Evolutionary conservation across 1,140 invertebrate species (phyloP), one percentile per base, ranked within the genome.

Genomic region (Bombus breviceps): DNA sequence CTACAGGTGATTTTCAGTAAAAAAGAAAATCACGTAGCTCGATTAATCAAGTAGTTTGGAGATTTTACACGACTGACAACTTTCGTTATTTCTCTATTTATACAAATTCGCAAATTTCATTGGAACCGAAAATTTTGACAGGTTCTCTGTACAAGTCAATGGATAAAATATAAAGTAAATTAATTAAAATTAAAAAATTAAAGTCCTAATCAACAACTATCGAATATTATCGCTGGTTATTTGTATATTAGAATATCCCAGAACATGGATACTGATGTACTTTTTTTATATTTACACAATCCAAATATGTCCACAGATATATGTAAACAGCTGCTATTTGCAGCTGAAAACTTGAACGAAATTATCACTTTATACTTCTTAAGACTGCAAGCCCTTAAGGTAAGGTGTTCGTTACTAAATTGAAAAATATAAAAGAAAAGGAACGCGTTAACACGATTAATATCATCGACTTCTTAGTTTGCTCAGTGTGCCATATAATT

Each of bases 371-470:
- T 53, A 53, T 22, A 53, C 1, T 62, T 12, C 22, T 62, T n/a
- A n/a, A 62, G 12, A n/a, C 59, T 10, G 25, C 8, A 77, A 77
- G 1, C 13, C 10, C 28, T 10, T 34, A 66, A 64, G 81, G 73
- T 53, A 41, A 66, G 13, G 34, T 47, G 6, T 8, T 32, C 3
- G 13, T 3, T 47, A 66, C 13, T 15, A 15, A 13, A n/a, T 15
- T 3, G 15, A 18, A 2, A 39, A 57, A 4, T 9, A 78, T 57
- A 80, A 80, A 75, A 71, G 57, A 77, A 77, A n/a, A 81, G 18
- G 73, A n/a, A 18, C 53, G 62, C 87, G 66, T 66, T 59, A 47
- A 53, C 73, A 59, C 64, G 74, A 39, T 77, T 77, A 41, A 88
- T 39, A 80, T 88, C 83, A 86, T 80, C 75, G 59, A 18, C 2